Percentiles rank a stretch among this genome's conserved stretches.
phyloP scores from a whole-genome alignment of 2,113 vertebrate genomes.

The Cinclus cinclus region DNA sequence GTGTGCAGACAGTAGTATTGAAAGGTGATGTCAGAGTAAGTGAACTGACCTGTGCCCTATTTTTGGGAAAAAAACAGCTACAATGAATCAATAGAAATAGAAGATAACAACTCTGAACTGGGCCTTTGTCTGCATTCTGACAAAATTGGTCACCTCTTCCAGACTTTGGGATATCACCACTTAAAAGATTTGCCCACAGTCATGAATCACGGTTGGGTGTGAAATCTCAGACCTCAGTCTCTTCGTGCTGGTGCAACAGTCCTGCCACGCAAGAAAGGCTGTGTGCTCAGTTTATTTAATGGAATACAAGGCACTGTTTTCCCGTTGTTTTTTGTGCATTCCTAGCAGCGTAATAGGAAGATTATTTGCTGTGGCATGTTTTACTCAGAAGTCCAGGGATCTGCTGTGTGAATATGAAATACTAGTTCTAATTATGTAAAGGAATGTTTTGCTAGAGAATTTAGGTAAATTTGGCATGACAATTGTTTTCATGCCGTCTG shows the following conservation, averaged over 20 bases:
- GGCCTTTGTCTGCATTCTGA: background rate
- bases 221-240: accelerated
- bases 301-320: background rate
- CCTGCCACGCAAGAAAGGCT: accelerated
- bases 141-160: background rate
- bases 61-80: background rate
- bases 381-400: background rate
- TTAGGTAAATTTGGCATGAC: background rate
- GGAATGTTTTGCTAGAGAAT: too few relatives aligned
- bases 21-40: background rate
- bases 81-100: background rate
- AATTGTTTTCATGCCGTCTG: background rate
- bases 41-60: background rate
- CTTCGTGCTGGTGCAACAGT: accelerated
- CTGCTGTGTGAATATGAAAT: accelerated
- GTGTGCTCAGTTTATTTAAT: background rate
- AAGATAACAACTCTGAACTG: background rate
- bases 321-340: background rate
- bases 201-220: accelerated
- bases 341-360: background rate
- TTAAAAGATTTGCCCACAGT: accelerated
- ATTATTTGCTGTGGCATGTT: background rate
- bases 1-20: background rate
- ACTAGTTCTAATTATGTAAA: background rate
- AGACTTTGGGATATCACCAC: accelerated